Percentiles rank a stretch among this genome's conserved stretches.
Evolutionary conservation across 2,888 invertebrate species (phyloP).

Genomic region (Spilosoma lubricipeda): DNA sequence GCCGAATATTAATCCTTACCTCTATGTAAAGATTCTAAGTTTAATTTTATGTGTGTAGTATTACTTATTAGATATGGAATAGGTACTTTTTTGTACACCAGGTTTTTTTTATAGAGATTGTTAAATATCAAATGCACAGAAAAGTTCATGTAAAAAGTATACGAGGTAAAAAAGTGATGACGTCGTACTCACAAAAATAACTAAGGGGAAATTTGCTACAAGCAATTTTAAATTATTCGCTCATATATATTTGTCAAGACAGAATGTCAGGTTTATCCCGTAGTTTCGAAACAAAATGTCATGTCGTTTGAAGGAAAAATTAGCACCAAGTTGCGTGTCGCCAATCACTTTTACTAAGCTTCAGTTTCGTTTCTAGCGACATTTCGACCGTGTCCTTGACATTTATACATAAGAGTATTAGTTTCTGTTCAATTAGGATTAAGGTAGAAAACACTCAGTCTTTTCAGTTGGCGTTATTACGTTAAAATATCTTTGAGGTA

Average conservation of each 20-base stretch:
- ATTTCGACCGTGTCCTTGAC: constrained; percentile 46
- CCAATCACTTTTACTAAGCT: constrained; percentile 26
- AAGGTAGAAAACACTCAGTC: constrained; percentile 2
- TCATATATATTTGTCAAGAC: not conserved
- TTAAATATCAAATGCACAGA: too few relatives aligned
- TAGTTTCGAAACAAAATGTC: not conserved
- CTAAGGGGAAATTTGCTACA: not conserved
- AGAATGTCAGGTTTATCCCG: not conserved
- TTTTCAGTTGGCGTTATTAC: constrained; percentile 5
- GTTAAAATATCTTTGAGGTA: not conserved
- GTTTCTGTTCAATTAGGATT: constrained; percentile 15
- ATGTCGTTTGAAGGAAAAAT: constrained; percentile 32
- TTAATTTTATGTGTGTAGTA: not conserved
- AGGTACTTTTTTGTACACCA: too few relatives aligned
- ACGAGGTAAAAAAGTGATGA: not conserved
- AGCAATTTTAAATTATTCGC: not conserved
- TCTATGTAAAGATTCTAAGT: not conserved
- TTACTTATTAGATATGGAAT: not conserved
- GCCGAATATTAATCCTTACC: not conserved
- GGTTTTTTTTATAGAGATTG: too few relatives aligned
- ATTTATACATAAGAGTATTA: constrained; percentile 37
- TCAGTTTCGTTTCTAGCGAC: constrained; percentile 35
- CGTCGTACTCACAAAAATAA: not conserved
- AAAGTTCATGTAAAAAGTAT: too few relatives aligned
- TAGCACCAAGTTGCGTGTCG: constrained; percentile 41